Conservation (phyloP, 2,797 vertebrate species). For the Astyanax mexicanus region DNA sequence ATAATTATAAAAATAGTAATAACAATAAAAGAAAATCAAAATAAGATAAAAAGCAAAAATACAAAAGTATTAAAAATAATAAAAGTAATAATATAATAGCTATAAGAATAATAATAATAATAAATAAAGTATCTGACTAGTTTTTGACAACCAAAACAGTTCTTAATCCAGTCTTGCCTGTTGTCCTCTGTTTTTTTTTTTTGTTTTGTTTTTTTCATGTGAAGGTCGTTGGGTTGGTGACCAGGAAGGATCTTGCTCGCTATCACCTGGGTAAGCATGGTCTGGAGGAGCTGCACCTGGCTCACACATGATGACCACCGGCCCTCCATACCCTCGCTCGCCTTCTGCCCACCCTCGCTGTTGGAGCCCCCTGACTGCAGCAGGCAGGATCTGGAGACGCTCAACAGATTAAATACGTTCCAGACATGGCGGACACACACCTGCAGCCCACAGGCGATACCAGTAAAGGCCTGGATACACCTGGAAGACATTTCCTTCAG, state of each 20-base stretch:
- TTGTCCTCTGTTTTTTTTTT: constrained; percentile 49
- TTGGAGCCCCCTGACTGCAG: constrained; percentile 52
- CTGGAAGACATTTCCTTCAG: neutral
- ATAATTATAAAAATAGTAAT: no score
- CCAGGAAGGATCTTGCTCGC: constrained; percentile 94
- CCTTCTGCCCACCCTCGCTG: constrained; percentile 61
- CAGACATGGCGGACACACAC: constrained; percentile 24
- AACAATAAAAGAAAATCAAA: no score
- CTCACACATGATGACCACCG: constrained; percentile 85
- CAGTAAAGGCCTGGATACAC: neutral
- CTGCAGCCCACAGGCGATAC: constrained; percentile 7
- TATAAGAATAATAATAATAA: no score
- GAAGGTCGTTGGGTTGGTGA: constrained; percentile 94
- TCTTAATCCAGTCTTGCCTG: no score
- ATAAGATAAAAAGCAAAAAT: no score
- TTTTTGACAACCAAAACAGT: no score
- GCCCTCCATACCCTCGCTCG: constrained; percentile 3
- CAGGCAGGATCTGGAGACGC: constrained; percentile 33
- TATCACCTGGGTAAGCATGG: constrained; percentile 95
- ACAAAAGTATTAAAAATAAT: no score
- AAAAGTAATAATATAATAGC: no score
- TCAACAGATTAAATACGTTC: constrained; percentile 19
- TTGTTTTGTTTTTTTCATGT: no score
- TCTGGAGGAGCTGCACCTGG: constrained; percentile 91
- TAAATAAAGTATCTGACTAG: no score